Conservation (phyloP, 2,888 invertebrate genomes). For the Octonoba sinensis region DNA sequence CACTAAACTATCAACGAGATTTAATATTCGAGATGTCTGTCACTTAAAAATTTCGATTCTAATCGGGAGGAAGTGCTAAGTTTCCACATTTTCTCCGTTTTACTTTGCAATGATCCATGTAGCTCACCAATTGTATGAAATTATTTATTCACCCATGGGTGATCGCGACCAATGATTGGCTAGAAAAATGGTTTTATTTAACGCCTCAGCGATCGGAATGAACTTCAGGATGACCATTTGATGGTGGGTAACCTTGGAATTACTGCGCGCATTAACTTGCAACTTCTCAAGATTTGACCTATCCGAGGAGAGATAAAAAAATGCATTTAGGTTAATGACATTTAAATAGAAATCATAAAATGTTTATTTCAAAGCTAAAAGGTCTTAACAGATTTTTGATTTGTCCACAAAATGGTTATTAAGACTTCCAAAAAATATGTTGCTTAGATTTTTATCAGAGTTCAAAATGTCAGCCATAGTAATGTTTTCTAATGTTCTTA, state of each 20-base stretch:
- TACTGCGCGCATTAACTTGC: neutral
- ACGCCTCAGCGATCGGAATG: constrained; percentile 31
- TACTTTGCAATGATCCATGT: constrained; percentile 30
- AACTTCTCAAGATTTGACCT: too few species aligned
- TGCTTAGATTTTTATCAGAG: too few species aligned
- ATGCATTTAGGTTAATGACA: too few species aligned
- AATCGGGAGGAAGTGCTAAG: constrained; percentile 46
- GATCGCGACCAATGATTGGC: constrained; percentile 28
- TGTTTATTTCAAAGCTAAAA: too few species aligned
- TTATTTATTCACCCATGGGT: constrained; percentile 59
- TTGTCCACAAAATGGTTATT: too few species aligned
- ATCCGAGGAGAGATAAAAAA: too few species aligned
- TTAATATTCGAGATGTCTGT: constrained; percentile 16
- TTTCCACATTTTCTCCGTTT: constrained; percentile 35
- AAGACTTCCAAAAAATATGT: too few species aligned
- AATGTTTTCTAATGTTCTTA: too few species aligned
- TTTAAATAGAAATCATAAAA: too few species aligned
- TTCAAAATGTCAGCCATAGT: too few species aligned
- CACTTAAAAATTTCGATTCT: constrained; percentile 37
- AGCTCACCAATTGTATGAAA: constrained; percentile 39
- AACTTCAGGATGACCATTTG: constrained; percentile 44
- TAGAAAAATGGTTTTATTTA: constrained; percentile 48
- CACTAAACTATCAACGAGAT: neutral
- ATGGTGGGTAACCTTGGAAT: constrained; percentile 44
- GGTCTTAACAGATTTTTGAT: too few species aligned